phyloP scores from a whole-genome alignment of 2,797 vertebrate species.

The Emys orbicularis region DNA sequence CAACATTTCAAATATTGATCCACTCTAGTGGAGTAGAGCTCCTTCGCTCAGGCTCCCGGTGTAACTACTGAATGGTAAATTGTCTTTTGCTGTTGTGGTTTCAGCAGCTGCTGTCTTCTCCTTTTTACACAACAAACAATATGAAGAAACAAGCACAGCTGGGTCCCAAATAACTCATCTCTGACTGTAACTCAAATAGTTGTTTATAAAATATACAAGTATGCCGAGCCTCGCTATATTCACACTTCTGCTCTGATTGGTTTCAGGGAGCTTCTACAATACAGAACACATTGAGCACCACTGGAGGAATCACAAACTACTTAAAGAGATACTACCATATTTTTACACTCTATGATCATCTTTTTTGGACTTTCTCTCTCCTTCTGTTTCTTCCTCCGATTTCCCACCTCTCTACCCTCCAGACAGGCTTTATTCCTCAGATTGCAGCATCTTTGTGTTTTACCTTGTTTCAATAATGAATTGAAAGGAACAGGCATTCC shows the following conservation, averaged over 20 bases:
- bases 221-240: neutral
- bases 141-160: neutral
- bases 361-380: neutral
- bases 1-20: no score
- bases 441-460: neutral
- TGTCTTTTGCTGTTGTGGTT: neutral
- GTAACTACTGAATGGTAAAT: neutral
- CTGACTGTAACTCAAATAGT: neutral
- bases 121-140: neutral
- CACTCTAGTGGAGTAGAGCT: no score
- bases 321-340: neutral
- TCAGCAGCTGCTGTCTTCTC: neutral
- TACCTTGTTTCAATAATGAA: neutral
- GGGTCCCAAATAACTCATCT: neutral
- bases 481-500: neutral
- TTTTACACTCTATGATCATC: rapidly evolving
- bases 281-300: neutral
- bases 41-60: neutral
- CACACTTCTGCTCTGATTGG: neutral
- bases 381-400: neutral
- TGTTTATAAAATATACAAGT: neutral
- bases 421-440: neutral
- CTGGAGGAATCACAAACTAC: neutral
- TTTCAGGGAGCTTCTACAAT: neutral
- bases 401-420: neutral